These are phyloP conservation scores for Diloba caeruleocephala DNA, from an alignment of 2,888 invertebrate genomes.

Conservation along the genomic window DNA sequence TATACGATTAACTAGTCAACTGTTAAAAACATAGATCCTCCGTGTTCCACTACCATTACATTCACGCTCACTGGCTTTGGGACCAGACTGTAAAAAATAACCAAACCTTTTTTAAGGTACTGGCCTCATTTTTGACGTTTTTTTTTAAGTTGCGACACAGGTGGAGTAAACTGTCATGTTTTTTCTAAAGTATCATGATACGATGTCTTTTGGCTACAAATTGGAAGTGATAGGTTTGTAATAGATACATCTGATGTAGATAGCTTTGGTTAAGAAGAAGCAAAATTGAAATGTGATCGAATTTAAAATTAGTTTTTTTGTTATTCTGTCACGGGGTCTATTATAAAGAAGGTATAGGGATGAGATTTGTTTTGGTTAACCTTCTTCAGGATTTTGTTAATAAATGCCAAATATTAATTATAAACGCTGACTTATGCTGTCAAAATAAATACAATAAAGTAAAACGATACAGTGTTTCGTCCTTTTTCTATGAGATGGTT, in stretches of 20 bases:
- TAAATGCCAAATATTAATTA: slow-evolving; percentile 33
- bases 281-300: slow-evolving; percentile 65
- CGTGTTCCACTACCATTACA: slow-evolving; percentile 71
- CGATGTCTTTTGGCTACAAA: slow-evolving; percentile 59
- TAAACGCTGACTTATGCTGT: slow-evolving; percentile 25
- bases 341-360: slow-evolving; percentile 4
- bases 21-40: slow-evolving; percentile 75
- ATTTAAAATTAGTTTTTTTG: slow-evolving; percentile 24
- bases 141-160: slow-evolving; percentile 32
- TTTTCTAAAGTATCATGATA: slow-evolving; percentile 59
- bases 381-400: too few species aligned
- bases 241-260: slow-evolving; percentile 66
- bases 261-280: slow-evolving; percentile 45
- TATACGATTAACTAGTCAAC: slow-evolving; percentile 83
- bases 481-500: not conserved
- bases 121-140: slow-evolving; percentile 3
- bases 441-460: slow-evolving; percentile 20
- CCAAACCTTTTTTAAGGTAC: slow-evolving; percentile 30
- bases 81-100: slow-evolving; percentile 44
- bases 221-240: slow-evolving; percentile 68
- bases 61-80: slow-evolving; percentile 71
- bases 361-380: slow-evolving; percentile 22
- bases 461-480: not conserved
- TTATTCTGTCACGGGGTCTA: slow-evolving; percentile 3
- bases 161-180: slow-evolving; percentile 57